Percentiles rank a stretch among this genome's conserved stretches.
phyloP scores from a whole-genome alignment of 2,113 vertebrate genomes.

The Irena cyanogastra region DNA sequence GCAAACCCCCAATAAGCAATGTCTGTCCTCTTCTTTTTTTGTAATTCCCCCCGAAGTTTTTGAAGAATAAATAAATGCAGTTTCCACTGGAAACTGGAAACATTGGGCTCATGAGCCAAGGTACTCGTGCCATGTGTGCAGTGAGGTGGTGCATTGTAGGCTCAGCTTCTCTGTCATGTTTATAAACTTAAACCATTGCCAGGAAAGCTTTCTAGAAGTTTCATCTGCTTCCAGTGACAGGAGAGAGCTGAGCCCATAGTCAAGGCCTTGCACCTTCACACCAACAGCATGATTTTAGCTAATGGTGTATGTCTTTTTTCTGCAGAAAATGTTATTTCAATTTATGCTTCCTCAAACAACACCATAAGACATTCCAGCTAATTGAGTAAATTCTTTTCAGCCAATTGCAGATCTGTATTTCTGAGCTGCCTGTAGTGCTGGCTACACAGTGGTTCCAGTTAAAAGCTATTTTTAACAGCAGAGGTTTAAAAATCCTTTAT shows the following conservation, averaged over 20 bases:
- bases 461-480: not conserved
- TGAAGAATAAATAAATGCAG: not conserved
- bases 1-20: too few species aligned
- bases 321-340: not conserved
- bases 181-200: too few species aligned
- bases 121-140: fast-evolving
- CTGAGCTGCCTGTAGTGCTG: not conserved
- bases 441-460: not conserved
- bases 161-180: not conserved
- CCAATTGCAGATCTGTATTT: not conserved
- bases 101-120: fast-evolving
- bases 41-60: not conserved
- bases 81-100: not conserved
- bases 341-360: not conserved
- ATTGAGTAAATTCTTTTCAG: not conserved
- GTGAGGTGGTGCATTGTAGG: not conserved
- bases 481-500: not conserved
- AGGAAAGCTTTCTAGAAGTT: not conserved
- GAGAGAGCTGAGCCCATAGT: not conserved
- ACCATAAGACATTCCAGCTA: not conserved
- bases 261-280: not conserved
- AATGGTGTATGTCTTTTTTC: not conserved
- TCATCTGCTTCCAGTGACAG: not conserved
- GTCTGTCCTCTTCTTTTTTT: not conserved
- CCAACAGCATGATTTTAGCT: not conserved